Conservation (phyloP, 2,888 invertebrate species). For the Fissipunctia ypsillon region DNA sequence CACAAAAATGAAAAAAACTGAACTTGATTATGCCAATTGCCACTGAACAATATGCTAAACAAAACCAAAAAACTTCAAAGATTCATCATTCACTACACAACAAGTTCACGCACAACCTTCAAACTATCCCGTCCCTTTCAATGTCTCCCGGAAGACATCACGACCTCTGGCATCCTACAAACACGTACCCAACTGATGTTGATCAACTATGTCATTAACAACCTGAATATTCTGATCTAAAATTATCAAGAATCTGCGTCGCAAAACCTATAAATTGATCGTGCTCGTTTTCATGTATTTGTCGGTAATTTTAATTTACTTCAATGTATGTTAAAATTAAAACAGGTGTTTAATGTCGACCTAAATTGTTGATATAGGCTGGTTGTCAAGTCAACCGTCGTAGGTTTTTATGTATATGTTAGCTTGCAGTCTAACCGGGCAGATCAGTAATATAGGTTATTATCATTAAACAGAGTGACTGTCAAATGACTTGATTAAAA, state of each 20-base stretch:
- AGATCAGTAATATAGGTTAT: neutral
- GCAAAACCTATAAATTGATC: slow-evolving; percentile 32
- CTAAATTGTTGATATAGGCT: slow-evolving; percentile 35
- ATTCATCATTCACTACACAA: neutral
- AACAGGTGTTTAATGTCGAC: slow-evolving; percentile 45
- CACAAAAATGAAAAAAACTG: neutral
- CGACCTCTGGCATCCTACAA: neutral
- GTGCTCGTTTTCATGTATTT: slow-evolving; percentile 9
- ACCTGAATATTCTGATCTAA: slow-evolving; percentile 12
- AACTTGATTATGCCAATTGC: neutral
- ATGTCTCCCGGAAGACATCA: slow-evolving; percentile 22
- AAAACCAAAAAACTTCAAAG: neutral
- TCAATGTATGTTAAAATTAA: slow-evolving; percentile 28
- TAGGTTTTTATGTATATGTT: slow-evolving; percentile 2
- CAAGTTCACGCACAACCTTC: neutral
- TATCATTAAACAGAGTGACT: neutral
- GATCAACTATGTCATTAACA: slow-evolving; percentile 11
- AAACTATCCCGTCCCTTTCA: neutral
- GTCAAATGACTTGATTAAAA: neutral
- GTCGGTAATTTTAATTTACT: slow-evolving; percentile 44
- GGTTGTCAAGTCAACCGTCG: slow-evolving; percentile 2
- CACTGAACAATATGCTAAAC: neutral
- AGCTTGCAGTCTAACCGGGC: neutral
- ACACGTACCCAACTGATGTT: slow-evolving; percentile 3
- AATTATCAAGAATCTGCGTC: slow-evolving; percentile 24